These are phyloP conservation scores for Sinopyrophorus schimmeli DNA, from an alignment of 2,888 invertebrate species.

Conservation along the genomic window DNA sequence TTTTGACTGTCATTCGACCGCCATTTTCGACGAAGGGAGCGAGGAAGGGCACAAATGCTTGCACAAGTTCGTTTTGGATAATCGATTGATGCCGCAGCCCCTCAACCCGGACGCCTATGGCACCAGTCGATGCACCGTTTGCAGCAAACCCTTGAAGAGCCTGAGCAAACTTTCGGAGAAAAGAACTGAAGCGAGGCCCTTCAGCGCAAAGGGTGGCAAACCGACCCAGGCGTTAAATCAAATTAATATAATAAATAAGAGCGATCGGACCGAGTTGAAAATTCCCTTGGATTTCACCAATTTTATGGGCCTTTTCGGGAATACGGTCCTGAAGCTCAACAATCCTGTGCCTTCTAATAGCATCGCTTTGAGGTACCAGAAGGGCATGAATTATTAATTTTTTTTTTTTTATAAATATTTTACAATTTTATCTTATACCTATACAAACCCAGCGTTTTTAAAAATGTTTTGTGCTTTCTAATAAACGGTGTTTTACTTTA, in stretches of 20 bases:
- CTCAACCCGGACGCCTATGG: constrained; percentile 53
- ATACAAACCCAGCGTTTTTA: not conserved
- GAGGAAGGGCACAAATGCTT: constrained; percentile 54
- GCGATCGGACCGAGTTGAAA: constrained; percentile 20
- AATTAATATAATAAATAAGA: constrained; percentile 17
- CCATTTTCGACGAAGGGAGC: constrained; percentile 44
- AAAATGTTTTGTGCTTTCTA: not conserved
- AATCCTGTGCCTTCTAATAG: constrained; percentile 27
- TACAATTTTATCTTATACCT: not conserved
- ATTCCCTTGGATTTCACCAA: constrained; percentile 15
- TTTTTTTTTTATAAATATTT: too few species aligned
- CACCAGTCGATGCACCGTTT: constrained; percentile 56
- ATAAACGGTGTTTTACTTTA: too few species aligned
- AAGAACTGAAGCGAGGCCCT: too few species aligned
- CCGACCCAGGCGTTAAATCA: constrained; percentile 1
- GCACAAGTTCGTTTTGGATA: constrained; percentile 60
- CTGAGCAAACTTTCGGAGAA: too few species aligned
- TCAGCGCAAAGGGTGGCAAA: too few species aligned
- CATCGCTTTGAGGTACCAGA: constrained; percentile 35
- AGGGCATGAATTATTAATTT: constrained; percentile 31
- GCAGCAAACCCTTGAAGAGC: constrained; percentile 43
- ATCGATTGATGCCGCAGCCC: constrained; percentile 60
- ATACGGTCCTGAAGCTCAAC: constrained; percentile 4
- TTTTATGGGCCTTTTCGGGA: constrained; percentile 2
- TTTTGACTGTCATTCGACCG: constrained; percentile 64